Percentiles rank a stretch among this genome's conserved stretches.
phyloP scores from a whole-genome alignment of 2,797 vertebrate species.

The Brotula barbata region DNA sequence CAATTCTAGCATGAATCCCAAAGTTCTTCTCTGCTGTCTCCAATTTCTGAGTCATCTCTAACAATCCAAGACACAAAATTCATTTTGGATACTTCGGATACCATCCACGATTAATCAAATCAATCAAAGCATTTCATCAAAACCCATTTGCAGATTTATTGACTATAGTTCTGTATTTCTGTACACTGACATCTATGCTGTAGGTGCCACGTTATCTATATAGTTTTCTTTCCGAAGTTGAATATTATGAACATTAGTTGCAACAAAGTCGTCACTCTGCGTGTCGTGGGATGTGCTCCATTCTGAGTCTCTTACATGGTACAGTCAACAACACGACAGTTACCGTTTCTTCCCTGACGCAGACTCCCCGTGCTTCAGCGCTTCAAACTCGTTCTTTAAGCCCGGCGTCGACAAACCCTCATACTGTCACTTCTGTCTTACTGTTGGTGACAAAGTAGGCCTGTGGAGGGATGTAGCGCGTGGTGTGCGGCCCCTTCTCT shows the following conservation, averaged over 20 bases:
- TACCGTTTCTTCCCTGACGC: conserved; percentile 20
- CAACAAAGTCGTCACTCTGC: conserved; percentile 33
- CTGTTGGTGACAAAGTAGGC: conserved; percentile 99
- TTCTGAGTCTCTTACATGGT: conserved; percentile 20
- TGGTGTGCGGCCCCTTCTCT: conserved; percentile 86
- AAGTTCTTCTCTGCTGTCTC: too few relatives aligned
- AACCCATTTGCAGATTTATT: conserved; percentile 22
- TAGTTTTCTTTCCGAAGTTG: conserved; percentile 35
- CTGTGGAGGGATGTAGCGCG: conserved; percentile 88
- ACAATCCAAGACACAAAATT: too few relatives aligned
- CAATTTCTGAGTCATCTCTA: too few relatives aligned
- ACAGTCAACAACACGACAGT: conserved; percentile 33
- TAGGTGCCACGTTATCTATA: conserved; percentile 25
- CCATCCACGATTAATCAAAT: too few relatives aligned
- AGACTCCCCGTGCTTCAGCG: conserved; percentile 15
- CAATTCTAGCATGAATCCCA: too few relatives aligned
- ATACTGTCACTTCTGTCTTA: conserved; percentile 99
- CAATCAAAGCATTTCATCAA: conserved; percentile 28
- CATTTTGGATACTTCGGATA: too few relatives aligned
- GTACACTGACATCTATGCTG: conserved; percentile 28
- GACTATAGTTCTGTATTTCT: conserved; percentile 15
- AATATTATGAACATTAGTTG: conserved; percentile 50
- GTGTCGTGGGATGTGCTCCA: conserved; percentile 16
- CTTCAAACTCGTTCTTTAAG: conserved; percentile 27
- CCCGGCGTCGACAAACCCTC: conserved; percentile 39